A percentile compares a stretch with the other conserved stretches of the same genome.
phyloP scores from a whole-genome alignment of 2,113 vertebrate genomes.

The Muntiacus muntjak region DNA sequence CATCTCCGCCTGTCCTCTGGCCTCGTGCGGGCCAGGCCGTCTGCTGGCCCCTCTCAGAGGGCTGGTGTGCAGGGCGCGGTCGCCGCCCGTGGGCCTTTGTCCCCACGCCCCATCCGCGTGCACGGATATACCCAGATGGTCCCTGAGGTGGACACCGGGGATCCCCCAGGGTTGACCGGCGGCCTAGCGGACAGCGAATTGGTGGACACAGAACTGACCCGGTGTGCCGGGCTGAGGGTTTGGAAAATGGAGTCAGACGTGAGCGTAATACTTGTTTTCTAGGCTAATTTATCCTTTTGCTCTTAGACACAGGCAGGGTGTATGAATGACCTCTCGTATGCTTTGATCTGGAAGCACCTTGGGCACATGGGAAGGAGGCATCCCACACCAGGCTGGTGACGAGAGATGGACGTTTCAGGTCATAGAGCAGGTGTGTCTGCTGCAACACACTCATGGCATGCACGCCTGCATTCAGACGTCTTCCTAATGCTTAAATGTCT shows the following conservation, averaged over 20 bases:
- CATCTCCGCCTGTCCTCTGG: no score
- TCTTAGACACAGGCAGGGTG: accelerated
- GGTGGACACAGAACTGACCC: accelerated
- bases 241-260: not conserved
- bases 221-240: accelerated
- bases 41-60: accelerated
- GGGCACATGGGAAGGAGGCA: accelerated
- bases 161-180: accelerated
- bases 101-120: accelerated
- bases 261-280: accelerated
- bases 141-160: not conserved
- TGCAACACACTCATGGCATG: accelerated
- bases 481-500: accelerated
- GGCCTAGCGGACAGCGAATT: accelerated
- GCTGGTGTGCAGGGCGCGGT: accelerated
- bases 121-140: no score
- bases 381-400: accelerated
- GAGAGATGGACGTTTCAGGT: accelerated
- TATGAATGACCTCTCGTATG: accelerated
- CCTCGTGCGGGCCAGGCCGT: accelerated
- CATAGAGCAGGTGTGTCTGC: accelerated
- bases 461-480: accelerated
- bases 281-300: no score
- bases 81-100: accelerated
- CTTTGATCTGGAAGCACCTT: not conserved